Evolutionary conservation across 2,797 vertebrate genomes (phyloP).

Genomic region (Oreonectes daqikongensis): DNA sequence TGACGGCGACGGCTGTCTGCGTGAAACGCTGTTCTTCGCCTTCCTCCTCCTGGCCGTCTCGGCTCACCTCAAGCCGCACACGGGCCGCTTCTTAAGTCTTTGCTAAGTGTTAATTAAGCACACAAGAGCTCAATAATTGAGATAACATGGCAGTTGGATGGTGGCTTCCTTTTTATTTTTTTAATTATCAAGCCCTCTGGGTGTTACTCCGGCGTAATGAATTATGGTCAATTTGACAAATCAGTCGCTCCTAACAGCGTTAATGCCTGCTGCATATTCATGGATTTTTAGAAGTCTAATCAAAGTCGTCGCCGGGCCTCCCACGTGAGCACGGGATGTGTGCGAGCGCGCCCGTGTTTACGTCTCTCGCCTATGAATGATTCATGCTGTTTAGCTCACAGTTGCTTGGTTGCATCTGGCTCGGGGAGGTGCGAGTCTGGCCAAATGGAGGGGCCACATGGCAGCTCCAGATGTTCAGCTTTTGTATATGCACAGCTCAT

Average conservation of each 20-base stretch:
- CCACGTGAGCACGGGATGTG: constrained; percentile 58
- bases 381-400: constrained; percentile 82
- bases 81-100: no score
- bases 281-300: constrained; percentile 85
- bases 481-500: constrained; percentile 84
- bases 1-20: constrained; percentile 73
- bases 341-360: constrained; percentile 35
- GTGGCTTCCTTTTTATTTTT: constrained; percentile 64
- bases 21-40: constrained; percentile 64
- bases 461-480: constrained; percentile 83
- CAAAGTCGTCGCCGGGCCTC: constrained; percentile 84
- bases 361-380: constrained; percentile 82
- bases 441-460: constrained; percentile 86
- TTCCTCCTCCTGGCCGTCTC: constrained; percentile 54
- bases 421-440: constrained; percentile 73
- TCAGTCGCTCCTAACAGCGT: constrained; percentile 69
- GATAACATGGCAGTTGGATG: constrained; percentile 67
- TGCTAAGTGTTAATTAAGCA: constrained; percentile 64
- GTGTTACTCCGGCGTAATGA: constrained; percentile 76
- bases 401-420: constrained; percentile 82
- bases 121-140: constrained; percentile 74
- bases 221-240: constrained; percentile 85
- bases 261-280: constrained; percentile 85
- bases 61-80: no score
- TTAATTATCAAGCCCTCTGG: constrained; percentile 76